phyloP scores from a whole-genome alignment of 1,140 invertebrate species.

The Panonychus citri region DNA sequence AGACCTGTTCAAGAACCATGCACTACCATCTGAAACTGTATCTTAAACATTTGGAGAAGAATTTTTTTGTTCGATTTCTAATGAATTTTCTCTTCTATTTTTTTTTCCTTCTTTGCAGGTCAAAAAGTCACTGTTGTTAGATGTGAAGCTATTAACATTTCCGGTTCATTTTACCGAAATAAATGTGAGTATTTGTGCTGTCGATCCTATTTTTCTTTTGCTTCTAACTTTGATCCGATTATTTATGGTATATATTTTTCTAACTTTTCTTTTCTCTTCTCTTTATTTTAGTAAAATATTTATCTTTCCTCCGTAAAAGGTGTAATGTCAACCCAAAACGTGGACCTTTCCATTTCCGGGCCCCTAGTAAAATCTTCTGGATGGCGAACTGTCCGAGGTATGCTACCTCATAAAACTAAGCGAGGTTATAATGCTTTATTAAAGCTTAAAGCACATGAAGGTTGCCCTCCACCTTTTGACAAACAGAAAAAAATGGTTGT shows the following conservation, averaged over 20 bases:
- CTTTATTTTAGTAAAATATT: slow-evolving; percentile 65
- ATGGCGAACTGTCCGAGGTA: slow-evolving; percentile 86
- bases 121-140: slow-evolving; percentile 42
- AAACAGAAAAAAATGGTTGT: slow-evolving; percentile 80
- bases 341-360: slow-evolving; percentile 93
- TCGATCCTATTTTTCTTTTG: too few relatives aligned
- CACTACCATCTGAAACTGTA: slow-evolving; percentile 5
- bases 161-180: slow-evolving; percentile 87
- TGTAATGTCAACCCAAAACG: slow-evolving; percentile 95
- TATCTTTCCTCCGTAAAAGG: slow-evolving; percentile 83
- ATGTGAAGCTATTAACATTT: slow-evolving; percentile 92
- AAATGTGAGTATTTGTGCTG: slow-evolving; percentile 32
- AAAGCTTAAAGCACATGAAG: slow-evolving; percentile 81
- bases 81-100: slow-evolving; percentile 4
- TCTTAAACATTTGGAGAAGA: neutral
- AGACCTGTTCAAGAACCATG: slow-evolving; percentile 3
- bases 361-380: slow-evolving; percentile 90
- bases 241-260: too few relatives aligned
- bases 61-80: slow-evolving; percentile 14
- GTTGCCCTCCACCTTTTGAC: slow-evolving; percentile 84
- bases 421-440: slow-evolving; percentile 77
- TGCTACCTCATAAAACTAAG: slow-evolving; percentile 93
- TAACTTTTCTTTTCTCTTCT: too few relatives aligned
- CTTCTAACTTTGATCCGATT: too few relatives aligned
- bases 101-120: slow-evolving; percentile 20